These are phyloP conservation scores for Tolmerus cingulatus DNA, from an alignment of 2,888 invertebrate species.

Conservation along the genomic window DNA sequence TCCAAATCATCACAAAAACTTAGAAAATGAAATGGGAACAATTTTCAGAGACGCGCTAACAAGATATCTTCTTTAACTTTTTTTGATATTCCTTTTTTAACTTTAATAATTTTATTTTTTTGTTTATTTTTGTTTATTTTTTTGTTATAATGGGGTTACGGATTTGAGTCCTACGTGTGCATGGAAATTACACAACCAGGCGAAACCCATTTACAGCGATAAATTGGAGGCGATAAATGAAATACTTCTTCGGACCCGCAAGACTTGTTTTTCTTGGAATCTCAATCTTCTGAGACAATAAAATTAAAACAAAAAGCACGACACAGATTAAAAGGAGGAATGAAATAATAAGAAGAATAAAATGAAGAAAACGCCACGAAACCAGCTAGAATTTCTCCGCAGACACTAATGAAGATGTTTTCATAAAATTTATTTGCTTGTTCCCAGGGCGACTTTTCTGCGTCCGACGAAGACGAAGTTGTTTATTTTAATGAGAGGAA, in stretches of 20 bases:
- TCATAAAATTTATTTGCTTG: constrained; percentile 35
- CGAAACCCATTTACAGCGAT: constrained; percentile 17
- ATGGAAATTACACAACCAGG: constrained; percentile 29
- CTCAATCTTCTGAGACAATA: not conserved
- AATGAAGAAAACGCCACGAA: not conserved
- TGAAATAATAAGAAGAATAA: not conserved
- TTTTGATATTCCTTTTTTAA: not conserved
- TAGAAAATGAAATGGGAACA: constrained; percentile 16
- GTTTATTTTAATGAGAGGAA: not conserved
- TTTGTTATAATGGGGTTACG: not conserved
- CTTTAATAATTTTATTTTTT: not conserved
- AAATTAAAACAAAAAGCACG: not conserved
- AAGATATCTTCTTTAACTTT: constrained; percentile 11
- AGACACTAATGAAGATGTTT: constrained; percentile 36
- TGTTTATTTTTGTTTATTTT: not conserved
- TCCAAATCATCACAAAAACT: constrained; percentile 10
- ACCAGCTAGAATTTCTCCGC: constrained; percentile 17
- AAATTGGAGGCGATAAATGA: not conserved
- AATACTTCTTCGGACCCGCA: not conserved
- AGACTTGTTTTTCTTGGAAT: not conserved
- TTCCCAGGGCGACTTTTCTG: not conserved
- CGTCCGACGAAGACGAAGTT: not conserved
- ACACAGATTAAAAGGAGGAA: not conserved
- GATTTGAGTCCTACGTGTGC: not conserved
- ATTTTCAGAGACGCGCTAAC: constrained; percentile 9